phyloP scores from a whole-genome alignment of 2,113 vertebrate species.

The Pontoporia blainvillei region DNA sequence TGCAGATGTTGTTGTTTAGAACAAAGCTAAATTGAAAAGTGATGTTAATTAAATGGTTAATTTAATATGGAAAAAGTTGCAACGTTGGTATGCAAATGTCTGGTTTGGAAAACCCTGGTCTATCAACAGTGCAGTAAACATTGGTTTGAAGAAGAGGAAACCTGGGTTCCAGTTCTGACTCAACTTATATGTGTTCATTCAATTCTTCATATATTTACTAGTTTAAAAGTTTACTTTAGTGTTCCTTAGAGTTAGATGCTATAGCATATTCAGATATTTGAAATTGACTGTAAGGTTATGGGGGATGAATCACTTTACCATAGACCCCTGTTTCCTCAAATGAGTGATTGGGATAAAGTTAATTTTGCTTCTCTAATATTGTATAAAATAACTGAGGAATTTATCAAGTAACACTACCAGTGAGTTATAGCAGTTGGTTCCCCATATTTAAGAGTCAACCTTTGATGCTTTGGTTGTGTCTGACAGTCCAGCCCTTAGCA shows the following conservation, averaged over 20 bases:
- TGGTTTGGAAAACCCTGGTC: neutral
- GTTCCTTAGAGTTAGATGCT: neutral
- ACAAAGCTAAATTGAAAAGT: neutral
- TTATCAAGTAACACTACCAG: neutral
- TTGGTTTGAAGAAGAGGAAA: neutral
- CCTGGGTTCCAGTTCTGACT: neutral
- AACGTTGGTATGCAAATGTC: neutral
- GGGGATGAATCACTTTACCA: neutral
- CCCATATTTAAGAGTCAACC: neutral
- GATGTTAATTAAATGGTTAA: neutral
- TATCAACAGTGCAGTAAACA: neutral
- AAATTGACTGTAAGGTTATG: neutral
- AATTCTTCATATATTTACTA: neutral
- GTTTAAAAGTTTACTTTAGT: neutral
- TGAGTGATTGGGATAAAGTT: neutral
- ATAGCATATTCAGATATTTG: neutral
- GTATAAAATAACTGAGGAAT: neutral
- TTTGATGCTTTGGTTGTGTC: neutral
- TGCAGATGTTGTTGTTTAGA: neutral
- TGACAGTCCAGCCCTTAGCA: neutral
- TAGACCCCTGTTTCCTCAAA: neutral
- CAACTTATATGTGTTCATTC: neutral
- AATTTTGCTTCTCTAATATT: neutral
- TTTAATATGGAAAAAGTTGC: neutral
- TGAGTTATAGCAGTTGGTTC: neutral